A percentile compares a stretch with the other conserved stretches of the same genome.
Evolutionary conservation across 2,888 invertebrate species (phyloP).

Genomic region (Melanchra persicariae): DNA sequence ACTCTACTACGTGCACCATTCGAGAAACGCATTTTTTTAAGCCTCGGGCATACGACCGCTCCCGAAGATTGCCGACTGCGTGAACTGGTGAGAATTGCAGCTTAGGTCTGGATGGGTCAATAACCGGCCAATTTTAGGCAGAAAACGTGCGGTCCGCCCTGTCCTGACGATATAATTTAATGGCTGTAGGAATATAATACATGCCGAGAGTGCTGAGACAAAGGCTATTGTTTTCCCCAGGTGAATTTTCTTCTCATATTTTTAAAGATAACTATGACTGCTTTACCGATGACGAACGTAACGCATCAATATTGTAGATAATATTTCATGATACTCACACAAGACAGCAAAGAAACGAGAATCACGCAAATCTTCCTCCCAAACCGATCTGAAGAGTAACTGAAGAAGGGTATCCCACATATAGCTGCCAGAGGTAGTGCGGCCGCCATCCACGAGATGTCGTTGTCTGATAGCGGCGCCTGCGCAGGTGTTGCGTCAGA

Average conservation of each 20-base stretch:
- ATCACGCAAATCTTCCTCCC: constrained; percentile 89
- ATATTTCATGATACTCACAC: constrained; percentile 76
- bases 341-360: constrained; percentile 87
- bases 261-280: too few relatives aligned
- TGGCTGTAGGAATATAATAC: not conserved
- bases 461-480: constrained; percentile 76
- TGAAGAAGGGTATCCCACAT: constrained; percentile 88
- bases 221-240: too few relatives aligned
- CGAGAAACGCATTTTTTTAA: too few relatives aligned
- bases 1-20: too few relatives aligned
- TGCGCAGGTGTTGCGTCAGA: constrained; percentile 76
- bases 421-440: constrained; percentile 88
- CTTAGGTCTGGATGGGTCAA: too few relatives aligned
- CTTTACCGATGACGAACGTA: not conserved
- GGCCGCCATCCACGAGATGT: constrained; percentile 88
- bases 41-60: too few relatives aligned
- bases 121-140: too few relatives aligned
- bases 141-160: too few relatives aligned
- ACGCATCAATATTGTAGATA: not conserved
- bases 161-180: too few relatives aligned
- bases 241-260: too few relatives aligned
- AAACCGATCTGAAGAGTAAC: constrained; percentile 83
- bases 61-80: too few relatives aligned
- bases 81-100: too few relatives aligned
- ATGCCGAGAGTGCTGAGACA: not conserved